Base-by-base conservation (phyloP, 2,888 invertebrate genomes). In the Diarsia rubi region DNA sequence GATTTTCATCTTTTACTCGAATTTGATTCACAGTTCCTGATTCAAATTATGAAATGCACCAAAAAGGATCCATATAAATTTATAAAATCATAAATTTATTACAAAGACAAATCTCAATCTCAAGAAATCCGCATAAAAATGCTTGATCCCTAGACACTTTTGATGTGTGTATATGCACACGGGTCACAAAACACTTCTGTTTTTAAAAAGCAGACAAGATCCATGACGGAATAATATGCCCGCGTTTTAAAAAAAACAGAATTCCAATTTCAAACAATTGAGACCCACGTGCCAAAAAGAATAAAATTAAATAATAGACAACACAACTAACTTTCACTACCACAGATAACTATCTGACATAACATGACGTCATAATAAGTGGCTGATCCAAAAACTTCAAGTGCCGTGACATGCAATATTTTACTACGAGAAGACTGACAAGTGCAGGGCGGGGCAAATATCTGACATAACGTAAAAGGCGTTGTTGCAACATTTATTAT, bases 281-380 rank as follows among this genome's bases (percentile, higher is more conserved):
- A 54, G 14, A 27, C 42, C 4, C 11, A 42, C 37, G n/a, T 76
- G 37, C 24, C 24, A 45, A 27, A 59, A 27, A 59, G 19, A 27
- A 19, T 59, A 19, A 42, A 21, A 62, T 45, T 37, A 64, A 72
- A 73, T n/a, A 45, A 63, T 12, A 52, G 8, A 64, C 27, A 64
- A 42, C 6, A 27, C n/a, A 70, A 60, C 71, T n/a, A 0, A 67
- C 63, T 78, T 67, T 78, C 81, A 67, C 62, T 73, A 31, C 27
- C 21, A 60, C 24, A 66, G 16, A 49, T 37, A 45, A 60, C 27
- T 49, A 45, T 19, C 8, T 8, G 21, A 27, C 54, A n/a, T 54
- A 79, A 79, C 19, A 45, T 42, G 47, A 21, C 21, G 47, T 24
- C 19, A 16, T 75, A 52, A 27, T 57, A 60, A n/a, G 64, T 52